phyloP scores from a whole-genome alignment of 2,888 invertebrate species.

The Priapulus caudatus region DNA sequence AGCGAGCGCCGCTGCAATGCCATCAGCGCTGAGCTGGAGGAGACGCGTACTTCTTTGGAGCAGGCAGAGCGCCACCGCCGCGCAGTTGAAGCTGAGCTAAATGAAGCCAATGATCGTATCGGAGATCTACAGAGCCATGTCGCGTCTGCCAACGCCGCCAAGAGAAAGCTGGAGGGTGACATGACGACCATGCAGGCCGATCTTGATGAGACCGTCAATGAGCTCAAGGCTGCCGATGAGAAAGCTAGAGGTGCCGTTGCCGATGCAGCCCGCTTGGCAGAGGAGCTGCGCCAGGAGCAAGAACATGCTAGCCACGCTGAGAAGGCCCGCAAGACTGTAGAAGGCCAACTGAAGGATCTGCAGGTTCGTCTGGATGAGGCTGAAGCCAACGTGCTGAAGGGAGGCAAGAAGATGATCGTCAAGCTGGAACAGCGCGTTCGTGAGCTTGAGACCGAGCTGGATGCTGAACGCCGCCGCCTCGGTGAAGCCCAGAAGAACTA shows the following conservation, averaged over 20 bases:
- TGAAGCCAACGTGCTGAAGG: conserved; percentile 92
- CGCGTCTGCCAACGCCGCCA: conserved; percentile 85
- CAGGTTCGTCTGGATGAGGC: conserved; percentile 84
- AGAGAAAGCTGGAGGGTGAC: conserved; percentile 98
- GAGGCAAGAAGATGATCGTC: conserved; percentile 97
- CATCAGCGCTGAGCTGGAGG: conserved; percentile 94
- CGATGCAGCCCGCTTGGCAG: conserved; percentile 93
- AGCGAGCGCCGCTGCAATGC: conserved; percentile 95
- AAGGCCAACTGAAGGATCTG: conserved; percentile 96
- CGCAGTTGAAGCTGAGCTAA: conserved; percentile 92
- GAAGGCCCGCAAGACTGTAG: conserved; percentile 93
- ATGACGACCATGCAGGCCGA: conserved; percentile 96
- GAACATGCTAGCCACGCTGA: conserved; percentile 97
- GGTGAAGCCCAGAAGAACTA: conserved; percentile 97
- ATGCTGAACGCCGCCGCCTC: conserved; percentile 95
- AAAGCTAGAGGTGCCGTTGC: conserved; percentile 98
- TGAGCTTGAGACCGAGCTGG: conserved; percentile 91
- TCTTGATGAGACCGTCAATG: conserved; percentile 94
- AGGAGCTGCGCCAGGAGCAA: conserved; percentile 97
- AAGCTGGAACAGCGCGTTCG: conserved; percentile 84
- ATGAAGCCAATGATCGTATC: conserved; percentile 94
- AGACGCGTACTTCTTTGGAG: conserved; percentile 90
- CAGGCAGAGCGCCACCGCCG: conserved; percentile 95
- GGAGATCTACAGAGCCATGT: conserved; percentile 91
- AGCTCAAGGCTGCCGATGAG: conserved; percentile 97